phyloP scores from a whole-genome alignment of 2,113 vertebrate species.

The Hymenochirus boettgeri region DNA sequence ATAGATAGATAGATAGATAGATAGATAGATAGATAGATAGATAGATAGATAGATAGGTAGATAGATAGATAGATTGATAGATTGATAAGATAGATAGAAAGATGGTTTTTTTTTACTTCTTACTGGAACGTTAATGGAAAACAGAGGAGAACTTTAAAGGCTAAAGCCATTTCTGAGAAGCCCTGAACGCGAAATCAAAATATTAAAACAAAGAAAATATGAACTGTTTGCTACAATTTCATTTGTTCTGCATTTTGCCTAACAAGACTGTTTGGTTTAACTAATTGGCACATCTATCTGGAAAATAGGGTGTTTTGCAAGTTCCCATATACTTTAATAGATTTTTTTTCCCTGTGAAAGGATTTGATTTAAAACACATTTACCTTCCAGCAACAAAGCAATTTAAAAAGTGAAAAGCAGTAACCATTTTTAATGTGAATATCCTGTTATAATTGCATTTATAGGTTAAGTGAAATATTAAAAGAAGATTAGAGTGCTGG shows the following conservation, averaged over 20 bases:
- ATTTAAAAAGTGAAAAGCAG: background rate
- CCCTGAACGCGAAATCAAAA: no score
- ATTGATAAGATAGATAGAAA: no score
- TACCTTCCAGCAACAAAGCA: background rate
- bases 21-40: no score
- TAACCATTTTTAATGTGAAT: background rate
- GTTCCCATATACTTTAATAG: background rate
- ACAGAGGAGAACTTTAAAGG: no score
- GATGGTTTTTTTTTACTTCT: no score
- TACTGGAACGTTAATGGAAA: no score
- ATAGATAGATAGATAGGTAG: no score
- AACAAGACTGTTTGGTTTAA: background rate
- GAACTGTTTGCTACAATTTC: no score
- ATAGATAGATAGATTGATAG: no score
- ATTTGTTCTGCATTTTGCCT: background rate
- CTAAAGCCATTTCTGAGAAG: no score
- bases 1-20: no score
- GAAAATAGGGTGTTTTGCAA: background rate
- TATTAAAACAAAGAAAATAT: no score
- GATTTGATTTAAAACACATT: constrained; percentile 3
- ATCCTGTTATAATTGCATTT: background rate
- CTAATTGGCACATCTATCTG: background rate
- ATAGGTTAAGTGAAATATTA: background rate
- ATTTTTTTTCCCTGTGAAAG: background rate
- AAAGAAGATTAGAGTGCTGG: background rate